These are phyloP conservation scores for Propithecus perrieri DNA, from an alignment of 2,797 vertebrate genomes.

Conservation along the genomic window DNA sequence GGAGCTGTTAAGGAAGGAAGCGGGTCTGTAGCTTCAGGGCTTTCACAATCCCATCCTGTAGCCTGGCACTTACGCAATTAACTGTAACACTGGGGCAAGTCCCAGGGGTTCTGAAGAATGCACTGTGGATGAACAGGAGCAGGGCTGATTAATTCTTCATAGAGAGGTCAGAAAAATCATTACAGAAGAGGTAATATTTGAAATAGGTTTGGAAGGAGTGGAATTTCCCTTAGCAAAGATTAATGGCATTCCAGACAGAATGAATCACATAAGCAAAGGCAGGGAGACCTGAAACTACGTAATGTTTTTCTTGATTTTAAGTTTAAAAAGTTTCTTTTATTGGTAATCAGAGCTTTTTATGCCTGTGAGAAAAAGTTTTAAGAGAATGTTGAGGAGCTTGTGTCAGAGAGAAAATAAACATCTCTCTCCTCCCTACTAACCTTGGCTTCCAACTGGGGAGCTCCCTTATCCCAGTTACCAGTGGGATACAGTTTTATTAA, in stretches of 20 bases:
- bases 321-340: neutral
- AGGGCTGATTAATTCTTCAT: neutral
- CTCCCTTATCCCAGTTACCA: rapidly evolving
- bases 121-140: neutral
- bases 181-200: neutral
- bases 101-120: neutral
- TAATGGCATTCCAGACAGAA: neutral
- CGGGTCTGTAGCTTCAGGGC: neutral
- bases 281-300: neutral
- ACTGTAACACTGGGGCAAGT: neutral
- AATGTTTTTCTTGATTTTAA: neutral
- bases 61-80: neutral
- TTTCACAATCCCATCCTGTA: neutral
- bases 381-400: neutral
- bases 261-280: neutral
- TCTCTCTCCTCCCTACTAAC: rapidly evolving
- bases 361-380: neutral
- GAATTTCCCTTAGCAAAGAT: neutral
- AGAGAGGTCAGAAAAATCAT: neutral
- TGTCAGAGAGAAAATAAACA: neutral
- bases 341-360: neutral
- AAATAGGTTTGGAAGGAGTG: neutral
- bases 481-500: neutral
- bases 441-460: rapidly evolving
- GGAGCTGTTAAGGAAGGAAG: too few species aligned